Base-by-base conservation (phyloP, 2,888 invertebrate species). In the Lymantria monacha region DNA sequence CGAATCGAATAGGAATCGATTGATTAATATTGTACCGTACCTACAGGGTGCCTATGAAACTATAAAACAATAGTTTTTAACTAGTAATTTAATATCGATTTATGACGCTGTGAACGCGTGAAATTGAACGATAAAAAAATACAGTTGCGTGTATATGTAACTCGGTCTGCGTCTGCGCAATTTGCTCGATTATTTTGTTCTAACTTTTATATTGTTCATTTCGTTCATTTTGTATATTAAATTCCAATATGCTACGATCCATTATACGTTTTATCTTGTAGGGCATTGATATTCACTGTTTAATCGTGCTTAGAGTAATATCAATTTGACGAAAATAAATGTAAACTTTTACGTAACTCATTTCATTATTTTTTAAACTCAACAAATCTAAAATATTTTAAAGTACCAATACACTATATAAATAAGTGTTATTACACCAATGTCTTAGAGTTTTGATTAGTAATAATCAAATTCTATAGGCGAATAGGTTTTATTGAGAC, bases 31-130 rank as follows among this genome's bases (percentile, higher is more conserved):
- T 67, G 51, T 41, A 5, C 3, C 12, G 14, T 46, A 42, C 52
- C 53, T 47, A 61, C 61, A 67, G 68, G 65, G 68, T 66, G 59
- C 68, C 49, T 67, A 55, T 57, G 52, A 53, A 67, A 58, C 55
- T 43, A 49, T 65, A 61, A 50, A 58, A 56, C 61, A 56, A 57
- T 67, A 57, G 52, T 53, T 59, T 54, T 52, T 66, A 57, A 51
- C 48, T 63, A 55, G 58, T 55, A 61, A 61, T 66, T 56, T 54
- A 55, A 67, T 63, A 58, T 56, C 64, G 58, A 57, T 65, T 54
- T 46, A n/a, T 14, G 38, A 51, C 37, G 55, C 58, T 46, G 46
- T 51, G 38, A 38, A 22, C 11, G 44, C 40, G 48, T 52, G 38
- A 52, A 37, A 10, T 48, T 42, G 1, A 42, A 22, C 42, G 31